Evolutionary conservation across 2,888 invertebrate species (phyloP).

Genomic region (Netelia inedita): DNA sequence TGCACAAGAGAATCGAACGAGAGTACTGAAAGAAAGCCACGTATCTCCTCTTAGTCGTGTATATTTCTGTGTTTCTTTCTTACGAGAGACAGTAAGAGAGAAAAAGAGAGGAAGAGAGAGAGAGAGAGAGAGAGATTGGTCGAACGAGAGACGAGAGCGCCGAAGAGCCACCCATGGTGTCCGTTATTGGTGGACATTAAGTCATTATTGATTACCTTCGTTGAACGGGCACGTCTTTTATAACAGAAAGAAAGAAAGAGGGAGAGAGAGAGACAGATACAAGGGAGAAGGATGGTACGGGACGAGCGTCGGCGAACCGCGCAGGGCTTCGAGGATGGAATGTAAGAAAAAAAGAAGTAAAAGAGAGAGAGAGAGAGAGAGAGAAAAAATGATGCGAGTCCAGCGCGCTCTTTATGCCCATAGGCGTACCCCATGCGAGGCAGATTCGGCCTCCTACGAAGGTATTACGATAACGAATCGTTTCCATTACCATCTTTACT

Average conservation of each 20-base stretch:
- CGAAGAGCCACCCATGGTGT: slow-evolving; percentile 83
- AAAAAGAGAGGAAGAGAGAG: too few species aligned
- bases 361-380: slow-evolving; percentile 42
- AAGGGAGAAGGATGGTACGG: not conserved
- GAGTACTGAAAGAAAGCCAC: slow-evolving; percentile 9
- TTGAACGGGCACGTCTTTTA: slow-evolving; percentile 72
- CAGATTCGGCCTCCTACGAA: slow-evolving; percentile 71
- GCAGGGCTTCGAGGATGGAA: slow-evolving; percentile 44
- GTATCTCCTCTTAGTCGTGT: slow-evolving; percentile 18
- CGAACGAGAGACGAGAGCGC: slow-evolving; percentile 76
- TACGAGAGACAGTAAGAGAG: slow-evolving; percentile 3
- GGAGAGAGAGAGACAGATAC: too few species aligned
- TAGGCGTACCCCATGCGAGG: slow-evolving; percentile 73
- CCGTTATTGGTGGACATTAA: slow-evolving; percentile 84
- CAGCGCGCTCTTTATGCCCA: slow-evolving; percentile 67
- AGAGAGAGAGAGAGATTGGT: slow-evolving; percentile 62
- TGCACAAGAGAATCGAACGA: slow-evolving; percentile 6
- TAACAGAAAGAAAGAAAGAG: slow-evolving; percentile 25
- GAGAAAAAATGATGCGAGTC: slow-evolving; percentile 59
- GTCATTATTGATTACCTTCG: slow-evolving; percentile 84
- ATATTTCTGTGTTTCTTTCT: slow-evolving; percentile 42
- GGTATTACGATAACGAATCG: slow-evolving; percentile 77
- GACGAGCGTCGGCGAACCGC: slow-evolving; percentile 56
- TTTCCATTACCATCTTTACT: slow-evolving; percentile 69
- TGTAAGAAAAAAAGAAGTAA: slow-evolving; percentile 70